Evolutionary conservation across 37 sponge, comb jelly and placozoan genomes (phyloP).

Genomic region (Ianthella basta): DNA sequence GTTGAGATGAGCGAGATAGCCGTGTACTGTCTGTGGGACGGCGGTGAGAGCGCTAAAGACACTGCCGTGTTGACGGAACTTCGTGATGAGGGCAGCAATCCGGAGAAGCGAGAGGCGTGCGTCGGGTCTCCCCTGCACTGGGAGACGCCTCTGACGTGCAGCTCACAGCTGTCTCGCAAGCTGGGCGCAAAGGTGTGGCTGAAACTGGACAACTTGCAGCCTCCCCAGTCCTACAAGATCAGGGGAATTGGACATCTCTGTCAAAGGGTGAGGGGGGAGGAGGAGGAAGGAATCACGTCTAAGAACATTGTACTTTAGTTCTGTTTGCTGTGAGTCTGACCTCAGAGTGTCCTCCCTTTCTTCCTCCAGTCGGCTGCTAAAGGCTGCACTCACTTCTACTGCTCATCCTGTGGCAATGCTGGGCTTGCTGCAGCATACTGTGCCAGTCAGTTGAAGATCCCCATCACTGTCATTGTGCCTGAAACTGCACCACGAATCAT

Average conservation of each 20-base stretch:
- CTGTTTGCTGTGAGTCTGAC: no score
- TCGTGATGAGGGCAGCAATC: no score
- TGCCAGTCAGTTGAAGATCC: slow-evolving; percentile 70
- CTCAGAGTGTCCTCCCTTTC: no score
- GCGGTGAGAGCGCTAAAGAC: no score
- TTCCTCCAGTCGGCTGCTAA: background rate
- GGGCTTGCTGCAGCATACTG: slow-evolving; percentile 90
- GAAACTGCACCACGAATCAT: slow-evolving; percentile 67
- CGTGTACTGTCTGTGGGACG: no score
- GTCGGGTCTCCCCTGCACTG: slow-evolving; percentile 49
- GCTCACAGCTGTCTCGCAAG: slow-evolving; percentile 65
- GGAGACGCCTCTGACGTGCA: slow-evolving; percentile 78
- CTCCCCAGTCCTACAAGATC: slow-evolving; percentile 82
- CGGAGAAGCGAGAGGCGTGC: no score
- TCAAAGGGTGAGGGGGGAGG: slow-evolving; percentile 41
- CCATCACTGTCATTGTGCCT: slow-evolving; percentile 87
- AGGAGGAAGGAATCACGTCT: no score
- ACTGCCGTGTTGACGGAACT: no score
- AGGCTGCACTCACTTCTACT: slow-evolving; percentile 12
- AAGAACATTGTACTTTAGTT: no score
- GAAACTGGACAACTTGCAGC: slow-evolving; percentile 94
- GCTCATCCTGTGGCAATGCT: slow-evolving; percentile 91
- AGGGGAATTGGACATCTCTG: slow-evolving; percentile 78
- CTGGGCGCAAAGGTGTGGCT: slow-evolving; percentile 61
- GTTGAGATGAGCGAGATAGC: no score